Base-by-base conservation (phyloP, 2,113 vertebrate genomes). In the Phoenicopterus ruber region DNA sequence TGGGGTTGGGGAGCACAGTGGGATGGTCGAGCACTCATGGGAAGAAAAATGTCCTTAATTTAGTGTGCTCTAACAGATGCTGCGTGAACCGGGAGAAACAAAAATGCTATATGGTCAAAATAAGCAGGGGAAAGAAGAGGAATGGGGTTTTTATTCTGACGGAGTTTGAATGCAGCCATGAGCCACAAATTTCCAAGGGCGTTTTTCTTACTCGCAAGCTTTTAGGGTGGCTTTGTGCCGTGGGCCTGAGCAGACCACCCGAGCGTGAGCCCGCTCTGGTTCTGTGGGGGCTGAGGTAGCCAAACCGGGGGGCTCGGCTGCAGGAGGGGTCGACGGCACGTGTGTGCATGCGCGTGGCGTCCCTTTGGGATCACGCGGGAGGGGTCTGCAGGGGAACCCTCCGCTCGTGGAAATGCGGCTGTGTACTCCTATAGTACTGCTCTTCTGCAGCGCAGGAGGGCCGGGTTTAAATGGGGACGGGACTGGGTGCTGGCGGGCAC, bases 41-140 rank as follows among this genome's bases (percentile, higher is more conserved):
- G 52, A 76, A 47, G 38, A 57, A 94, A 42, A 88, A 86, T 11
- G 0, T 5, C 21, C n/a, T 72, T 29, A 49, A 89, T 71, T 85
- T 14, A 4, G 5, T 22, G 7, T 21, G 34, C 5, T 52, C 9
- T 25, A 6, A 25, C 22, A 42, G 65, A 19, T 1, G 15, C 28
- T 26, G 36, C 17, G 47, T 28, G 29, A 61, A 8, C 14, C 47
- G 50, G 42, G 4, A 94, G 50, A 34, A 34, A 46, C 2, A 54
- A 26, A 79, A 62, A 22, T 3, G 18, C 15, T 42, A 3, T 0
- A 1, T 24, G 63, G 9, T 17, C 0, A 0, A 59, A 90, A 70
- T 19, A 34, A 78, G 12, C 20, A 32, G 7, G 31, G 32, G 7
- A 32, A 74, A 28, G 31, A 47, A 79, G 14, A 59, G 25, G 47